A percentile compares a stretch with the other conserved stretches of the same genome.
Evolutionary conservation across 2,888 invertebrate species (phyloP).

Genomic region (Laspeyria flexula): DNA sequence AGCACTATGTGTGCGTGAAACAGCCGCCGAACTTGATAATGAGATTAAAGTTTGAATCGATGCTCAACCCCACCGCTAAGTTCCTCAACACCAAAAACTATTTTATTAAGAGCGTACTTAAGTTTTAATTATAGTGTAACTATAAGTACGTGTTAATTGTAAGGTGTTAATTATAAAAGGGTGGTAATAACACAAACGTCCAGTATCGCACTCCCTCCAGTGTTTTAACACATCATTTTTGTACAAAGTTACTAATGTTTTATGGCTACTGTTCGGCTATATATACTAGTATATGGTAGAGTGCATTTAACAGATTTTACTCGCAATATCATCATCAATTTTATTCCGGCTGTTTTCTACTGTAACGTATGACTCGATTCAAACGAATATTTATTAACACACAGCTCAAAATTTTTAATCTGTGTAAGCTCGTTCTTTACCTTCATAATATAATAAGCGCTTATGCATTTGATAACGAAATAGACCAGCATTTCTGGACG

Average conservation of each 20-base stretch:
- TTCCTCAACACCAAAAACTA: conserved; percentile 28
- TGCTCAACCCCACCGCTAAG: conserved; percentile 24
- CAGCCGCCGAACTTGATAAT: conserved; percentile 1
- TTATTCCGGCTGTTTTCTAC: conserved; percentile 1
- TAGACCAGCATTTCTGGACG: too few species aligned
- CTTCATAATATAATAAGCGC: not conserved
- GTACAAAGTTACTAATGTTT: conserved; percentile 76
- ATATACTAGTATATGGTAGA: conserved; percentile 53
- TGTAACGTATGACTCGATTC: too few species aligned
- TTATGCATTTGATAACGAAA: too few species aligned
- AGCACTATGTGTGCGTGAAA: not conserved
- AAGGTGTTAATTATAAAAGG: conserved; percentile 65
- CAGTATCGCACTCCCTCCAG: conserved; percentile 86
- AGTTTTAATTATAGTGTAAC: conserved; percentile 37
- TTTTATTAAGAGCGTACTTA: conserved; percentile 24
- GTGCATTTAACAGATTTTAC: conserved; percentile 45
- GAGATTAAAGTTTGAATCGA: conserved; percentile 12
- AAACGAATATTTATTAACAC: not conserved
- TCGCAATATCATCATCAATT: conserved; percentile 25
- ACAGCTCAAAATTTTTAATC: too few species aligned
- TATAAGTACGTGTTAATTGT: conserved; percentile 45
- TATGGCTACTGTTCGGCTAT: conserved; percentile 68
- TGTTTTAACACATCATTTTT: conserved; percentile 81
- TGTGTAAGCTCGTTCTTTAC: too few species aligned
- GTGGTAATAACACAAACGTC: conserved; percentile 76